Percentiles rank a stretch among this genome's conserved stretches.
Evolutionary conservation across 2,888 invertebrate genomes (phyloP).

Genomic region (Drosophila longiperda): DNA sequence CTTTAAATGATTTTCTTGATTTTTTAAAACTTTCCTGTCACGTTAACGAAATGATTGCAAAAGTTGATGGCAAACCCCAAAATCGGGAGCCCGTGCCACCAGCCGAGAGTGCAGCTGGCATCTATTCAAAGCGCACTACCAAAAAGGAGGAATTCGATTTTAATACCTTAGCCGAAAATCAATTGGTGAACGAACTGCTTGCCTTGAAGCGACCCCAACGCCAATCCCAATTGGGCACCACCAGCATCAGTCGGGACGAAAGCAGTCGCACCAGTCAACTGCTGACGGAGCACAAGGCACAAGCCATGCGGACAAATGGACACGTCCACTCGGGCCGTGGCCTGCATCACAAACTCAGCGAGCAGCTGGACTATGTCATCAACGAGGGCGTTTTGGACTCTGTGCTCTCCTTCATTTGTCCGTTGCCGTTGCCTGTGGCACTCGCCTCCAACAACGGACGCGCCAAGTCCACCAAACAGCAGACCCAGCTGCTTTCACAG

Average conservation of each 20-base stretch:
- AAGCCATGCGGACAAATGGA: conserved; percentile 31
- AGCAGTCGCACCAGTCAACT: conserved; percentile 29
- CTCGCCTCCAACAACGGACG: conserved; percentile 30
- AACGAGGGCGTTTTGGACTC: conserved; percentile 94
- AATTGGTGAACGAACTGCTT: conserved; percentile 81
- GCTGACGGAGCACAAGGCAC: conserved; percentile 35
- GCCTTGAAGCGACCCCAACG: conserved; percentile 45
- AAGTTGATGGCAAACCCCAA: conserved; percentile 62
- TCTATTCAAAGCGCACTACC: conserved; percentile 48
- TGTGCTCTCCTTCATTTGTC: conserved; percentile 90
- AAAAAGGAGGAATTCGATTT: conserved; percentile 79
- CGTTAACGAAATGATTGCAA: conserved; percentile 84
- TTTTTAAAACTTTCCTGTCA: conserved; percentile 85
- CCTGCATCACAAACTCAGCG: conserved; percentile 81
- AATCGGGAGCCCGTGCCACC: conserved; percentile 64
- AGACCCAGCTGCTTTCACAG: conserved; percentile 22
- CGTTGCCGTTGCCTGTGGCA: conserved; percentile 65
- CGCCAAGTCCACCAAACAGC: conserved; percentile 36
- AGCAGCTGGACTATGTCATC: conserved; percentile 87
- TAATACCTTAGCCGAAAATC: conserved; percentile 81
- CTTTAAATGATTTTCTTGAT: conserved; percentile 84
- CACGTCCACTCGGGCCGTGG: conserved; percentile 49
- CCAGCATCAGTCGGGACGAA: conserved; percentile 35
- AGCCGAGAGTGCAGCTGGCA: conserved; percentile 43
- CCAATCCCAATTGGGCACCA: conserved; percentile 3